These are phyloP conservation scores for Antechinus flavipes DNA, from an alignment of 2,113 vertebrate species.

Conservation along the genomic window DNA sequence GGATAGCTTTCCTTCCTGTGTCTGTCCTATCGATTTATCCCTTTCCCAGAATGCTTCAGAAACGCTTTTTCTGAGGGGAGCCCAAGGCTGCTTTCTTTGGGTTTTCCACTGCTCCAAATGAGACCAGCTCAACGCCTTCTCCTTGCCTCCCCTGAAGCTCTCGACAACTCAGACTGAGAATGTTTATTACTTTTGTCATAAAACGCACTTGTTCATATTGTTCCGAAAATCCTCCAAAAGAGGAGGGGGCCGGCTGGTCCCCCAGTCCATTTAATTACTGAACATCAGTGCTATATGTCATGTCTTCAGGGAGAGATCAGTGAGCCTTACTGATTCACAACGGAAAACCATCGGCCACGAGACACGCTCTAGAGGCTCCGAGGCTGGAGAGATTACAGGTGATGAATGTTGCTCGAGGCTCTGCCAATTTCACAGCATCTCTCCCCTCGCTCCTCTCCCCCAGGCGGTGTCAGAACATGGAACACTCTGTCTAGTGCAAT, in stretches of 20 bases:
- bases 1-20: neutral
- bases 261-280: conserved; percentile 35
- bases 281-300: neutral
- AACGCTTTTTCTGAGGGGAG: neutral
- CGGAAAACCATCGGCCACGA: neutral
- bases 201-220: neutral
- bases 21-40: conserved; percentile 4
- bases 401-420: neutral
- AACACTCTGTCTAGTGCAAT: conserved; percentile 34
- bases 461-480: neutral
- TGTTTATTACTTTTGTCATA: neutral
- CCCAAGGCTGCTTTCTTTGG: neutral
- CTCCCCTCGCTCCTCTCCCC: neutral
- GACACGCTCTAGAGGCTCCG: rapidly evolving
- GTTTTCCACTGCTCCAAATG: neutral
- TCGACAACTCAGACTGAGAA: neutral
- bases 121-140: neutral
- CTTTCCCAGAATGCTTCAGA: neutral
- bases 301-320: conserved; percentile 6
- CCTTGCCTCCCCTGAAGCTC: neutral
- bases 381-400: conserved; percentile 15
- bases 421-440: neutral
- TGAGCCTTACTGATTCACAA: conserved; percentile 10
- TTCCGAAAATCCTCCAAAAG: neutral
- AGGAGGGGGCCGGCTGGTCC: neutral